Conservation (phyloP, 2,888 invertebrate species). For the Slavum lentiscoides region DNA sequence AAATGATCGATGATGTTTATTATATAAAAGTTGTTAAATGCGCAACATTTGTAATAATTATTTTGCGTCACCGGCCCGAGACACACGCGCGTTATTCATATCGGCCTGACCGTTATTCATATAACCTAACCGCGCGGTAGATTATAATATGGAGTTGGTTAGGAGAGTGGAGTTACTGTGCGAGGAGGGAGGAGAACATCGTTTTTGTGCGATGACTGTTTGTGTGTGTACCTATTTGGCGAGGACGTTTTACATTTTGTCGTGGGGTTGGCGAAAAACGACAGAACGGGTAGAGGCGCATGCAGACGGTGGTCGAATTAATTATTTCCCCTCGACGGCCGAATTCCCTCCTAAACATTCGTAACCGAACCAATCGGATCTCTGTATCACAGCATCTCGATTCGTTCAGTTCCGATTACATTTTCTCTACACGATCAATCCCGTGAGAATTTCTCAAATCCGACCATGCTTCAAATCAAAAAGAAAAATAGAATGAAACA, state of each 20-base stretch:
- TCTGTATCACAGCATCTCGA: no score
- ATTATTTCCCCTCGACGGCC: slow-evolving; percentile 20
- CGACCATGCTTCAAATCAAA: no score
- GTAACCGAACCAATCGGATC: neutral
- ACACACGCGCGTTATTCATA: neutral
- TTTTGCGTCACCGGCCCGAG: neutral
- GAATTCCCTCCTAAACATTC: neutral
- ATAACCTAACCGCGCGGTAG: no score
- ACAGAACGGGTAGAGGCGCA: neutral
- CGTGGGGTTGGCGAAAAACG: neutral
- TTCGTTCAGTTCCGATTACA: no score
- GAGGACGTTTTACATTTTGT: neutral
- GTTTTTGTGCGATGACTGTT: neutral
- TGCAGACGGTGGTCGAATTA: slow-evolving; percentile 8
- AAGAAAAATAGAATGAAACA: no score
- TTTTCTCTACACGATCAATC: no score
- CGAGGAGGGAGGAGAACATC: no score
- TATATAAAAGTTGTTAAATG: no score
- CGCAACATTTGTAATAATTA: neutral
- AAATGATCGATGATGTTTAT: neutral
- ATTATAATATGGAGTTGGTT: no score
- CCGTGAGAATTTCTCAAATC: no score
- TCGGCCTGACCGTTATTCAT: neutral
- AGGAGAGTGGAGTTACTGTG: neutral
- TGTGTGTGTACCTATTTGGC: neutral